Evolutionary conservation across 2,888 invertebrate genomes (phyloP).

Genomic region (Marronus borbonicus): DNA sequence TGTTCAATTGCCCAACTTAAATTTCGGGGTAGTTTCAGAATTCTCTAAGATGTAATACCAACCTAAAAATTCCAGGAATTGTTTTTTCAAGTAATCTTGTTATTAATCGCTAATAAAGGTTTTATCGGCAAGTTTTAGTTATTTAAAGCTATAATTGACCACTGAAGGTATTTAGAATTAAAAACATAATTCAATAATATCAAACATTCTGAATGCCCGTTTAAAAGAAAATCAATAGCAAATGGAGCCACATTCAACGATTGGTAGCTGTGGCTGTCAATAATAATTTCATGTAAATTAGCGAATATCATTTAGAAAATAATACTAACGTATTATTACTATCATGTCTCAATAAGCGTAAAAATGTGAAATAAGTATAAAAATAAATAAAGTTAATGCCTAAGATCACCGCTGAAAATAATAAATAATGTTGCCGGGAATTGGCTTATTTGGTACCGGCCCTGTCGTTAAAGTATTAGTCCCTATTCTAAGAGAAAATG

Average conservation of each 20-base stretch:
- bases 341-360: not conserved
- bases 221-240: too few relatives aligned
- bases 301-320: not conserved
- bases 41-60: too few relatives aligned
- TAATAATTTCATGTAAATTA: not conserved
- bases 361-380: not conserved
- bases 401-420: not conserved
- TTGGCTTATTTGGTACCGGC: slow-evolving; percentile 95
- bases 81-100: too few relatives aligned
- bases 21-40: too few relatives aligned
- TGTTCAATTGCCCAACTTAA: too few relatives aligned
- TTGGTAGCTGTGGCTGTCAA: not conserved
- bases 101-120: too few relatives aligned
- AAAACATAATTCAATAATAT: not conserved
- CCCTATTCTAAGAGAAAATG: slow-evolving; percentile 90
- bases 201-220: not conserved
- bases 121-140: too few relatives aligned
- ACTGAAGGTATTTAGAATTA: too few relatives aligned
- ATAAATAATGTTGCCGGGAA: slow-evolving; percentile 86
- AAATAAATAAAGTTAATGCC: not conserved
- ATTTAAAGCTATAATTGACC: too few relatives aligned
- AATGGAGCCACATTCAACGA: not conserved
- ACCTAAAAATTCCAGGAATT: too few relatives aligned
- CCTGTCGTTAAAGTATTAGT: slow-evolving; percentile 89
- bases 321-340: too few relatives aligned